phyloP scores from a whole-genome alignment of 2,797 vertebrate genomes.

The Leontopithecus rosalia region DNA sequence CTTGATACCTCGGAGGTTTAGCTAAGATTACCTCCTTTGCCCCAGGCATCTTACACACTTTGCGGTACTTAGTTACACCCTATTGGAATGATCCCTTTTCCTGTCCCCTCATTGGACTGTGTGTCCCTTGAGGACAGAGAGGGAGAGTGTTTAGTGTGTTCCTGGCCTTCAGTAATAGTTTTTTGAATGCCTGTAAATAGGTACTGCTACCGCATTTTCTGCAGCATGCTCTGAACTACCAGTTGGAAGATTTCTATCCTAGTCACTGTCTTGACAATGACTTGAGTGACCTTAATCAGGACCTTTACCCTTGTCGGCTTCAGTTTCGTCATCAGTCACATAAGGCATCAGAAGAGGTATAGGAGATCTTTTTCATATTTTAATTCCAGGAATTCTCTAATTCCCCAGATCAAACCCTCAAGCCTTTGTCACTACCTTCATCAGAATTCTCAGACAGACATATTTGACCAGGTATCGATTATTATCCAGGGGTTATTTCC shows the following conservation, averaged over 20 bases:
- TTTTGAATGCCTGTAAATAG: not conserved
- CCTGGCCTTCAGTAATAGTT: not conserved
- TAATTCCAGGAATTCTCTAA: slow-evolving; percentile 23
- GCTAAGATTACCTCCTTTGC: not conserved
- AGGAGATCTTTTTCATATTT: slow-evolving; percentile 25
- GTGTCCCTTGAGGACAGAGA: not conserved
- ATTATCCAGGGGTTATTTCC: not conserved
- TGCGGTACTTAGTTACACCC: not conserved
- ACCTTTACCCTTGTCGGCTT: not conserved
- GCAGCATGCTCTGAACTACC: not conserved
- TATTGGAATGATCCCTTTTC: not conserved
- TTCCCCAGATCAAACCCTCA: not conserved
- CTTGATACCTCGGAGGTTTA: not conserved
- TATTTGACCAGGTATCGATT: not conserved
- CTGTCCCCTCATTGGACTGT: not conserved
- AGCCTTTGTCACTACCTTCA: not conserved
- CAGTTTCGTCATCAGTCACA: not conserved
- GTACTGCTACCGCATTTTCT: not conserved
- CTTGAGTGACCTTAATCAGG: not conserved
- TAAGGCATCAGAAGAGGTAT: not conserved
- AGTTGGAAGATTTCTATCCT: not conserved
- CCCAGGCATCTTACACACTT: not conserved
- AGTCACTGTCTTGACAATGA: not conserved
- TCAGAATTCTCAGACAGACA: not conserved
- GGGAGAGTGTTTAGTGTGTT: not conserved